Conservation (phyloP, 1,140 invertebrate species). For the Ceratina japonica region DNA sequence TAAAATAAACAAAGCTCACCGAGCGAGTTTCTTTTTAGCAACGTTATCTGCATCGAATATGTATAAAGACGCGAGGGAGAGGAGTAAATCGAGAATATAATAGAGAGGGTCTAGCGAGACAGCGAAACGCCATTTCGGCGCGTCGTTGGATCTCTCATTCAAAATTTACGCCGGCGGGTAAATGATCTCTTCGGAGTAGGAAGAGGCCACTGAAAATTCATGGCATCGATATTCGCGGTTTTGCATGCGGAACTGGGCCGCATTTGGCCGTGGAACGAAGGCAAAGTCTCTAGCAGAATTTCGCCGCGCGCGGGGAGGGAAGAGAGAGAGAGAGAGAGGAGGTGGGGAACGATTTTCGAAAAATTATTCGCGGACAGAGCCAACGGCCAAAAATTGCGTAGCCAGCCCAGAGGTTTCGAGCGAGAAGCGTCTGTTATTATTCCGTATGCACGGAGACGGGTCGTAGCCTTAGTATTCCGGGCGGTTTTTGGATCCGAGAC, state of each 20-base stretch:
- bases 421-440: constrained; percentile 18
- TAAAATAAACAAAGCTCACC: too few species aligned
- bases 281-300: neutral
- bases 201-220: constrained; percentile 12
- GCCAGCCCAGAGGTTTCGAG: constrained; percentile 1
- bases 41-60: too few species aligned
- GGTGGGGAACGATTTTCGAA: constrained; percentile 30
- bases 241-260: constrained; percentile 7
- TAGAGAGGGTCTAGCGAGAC: constrained; percentile 5
- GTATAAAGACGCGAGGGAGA: neutral
- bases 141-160: constrained; percentile 22
- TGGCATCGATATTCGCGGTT: constrained; percentile 43
- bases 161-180: constrained; percentile 33
- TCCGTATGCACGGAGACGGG: constrained; percentile 19
- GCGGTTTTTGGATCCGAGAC: neutral
- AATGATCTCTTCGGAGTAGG: constrained; percentile 9
- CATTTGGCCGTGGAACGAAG: constrained; percentile 19
- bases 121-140: constrained; percentile 13
- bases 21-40: neutral
- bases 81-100: constrained; percentile 11
- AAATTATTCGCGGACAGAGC: constrained; percentile 17
- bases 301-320: neutral
- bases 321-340: neutral
- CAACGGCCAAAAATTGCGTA: constrained; percentile 19
- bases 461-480: neutral